These are phyloP conservation scores for Drosophila pseudotakahashii DNA, from an alignment of 2,888 invertebrate genomes.

Conservation along the genomic window DNA sequence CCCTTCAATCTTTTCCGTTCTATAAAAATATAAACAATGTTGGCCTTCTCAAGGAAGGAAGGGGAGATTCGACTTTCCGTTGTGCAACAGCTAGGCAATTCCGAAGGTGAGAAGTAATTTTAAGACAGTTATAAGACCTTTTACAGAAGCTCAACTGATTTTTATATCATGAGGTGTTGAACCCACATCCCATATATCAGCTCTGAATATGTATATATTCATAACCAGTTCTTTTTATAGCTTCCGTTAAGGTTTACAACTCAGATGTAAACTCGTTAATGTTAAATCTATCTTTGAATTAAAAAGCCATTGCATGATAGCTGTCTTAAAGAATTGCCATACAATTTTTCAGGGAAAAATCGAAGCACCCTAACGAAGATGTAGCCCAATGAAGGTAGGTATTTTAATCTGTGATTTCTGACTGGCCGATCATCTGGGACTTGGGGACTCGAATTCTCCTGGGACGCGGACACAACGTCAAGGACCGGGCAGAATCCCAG, in stretches of 20 bases:
- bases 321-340: neutral
- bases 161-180: neutral
- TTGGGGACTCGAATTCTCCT: constrained; percentile 12
- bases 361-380: constrained; percentile 12
- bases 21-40: constrained; percentile 71
- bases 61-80: constrained; percentile 6
- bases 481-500: constrained; percentile 20
- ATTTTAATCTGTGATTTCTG: constrained; percentile 40
- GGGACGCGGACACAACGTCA: constrained; percentile 40
- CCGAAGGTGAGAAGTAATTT: neutral
- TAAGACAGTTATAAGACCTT: neutral
- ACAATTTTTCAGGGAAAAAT: neutral
- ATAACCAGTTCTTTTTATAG: too few relatives aligned
- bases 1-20: constrained; percentile 29
- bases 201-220: too few relatives aligned
- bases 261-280: too few relatives aligned
- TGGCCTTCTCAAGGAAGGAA: constrained; percentile 24
- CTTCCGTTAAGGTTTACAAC: too few relatives aligned
- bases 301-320: neutral
- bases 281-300: too few relatives aligned
- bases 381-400: constrained; percentile 2
- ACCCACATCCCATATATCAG: too few relatives aligned
- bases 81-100: neutral
- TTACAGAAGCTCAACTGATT: neutral
- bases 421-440: constrained; percentile 20